Base-by-base conservation (phyloP, 1,140 invertebrate species). In the Drosophila mauritiana region DNA sequence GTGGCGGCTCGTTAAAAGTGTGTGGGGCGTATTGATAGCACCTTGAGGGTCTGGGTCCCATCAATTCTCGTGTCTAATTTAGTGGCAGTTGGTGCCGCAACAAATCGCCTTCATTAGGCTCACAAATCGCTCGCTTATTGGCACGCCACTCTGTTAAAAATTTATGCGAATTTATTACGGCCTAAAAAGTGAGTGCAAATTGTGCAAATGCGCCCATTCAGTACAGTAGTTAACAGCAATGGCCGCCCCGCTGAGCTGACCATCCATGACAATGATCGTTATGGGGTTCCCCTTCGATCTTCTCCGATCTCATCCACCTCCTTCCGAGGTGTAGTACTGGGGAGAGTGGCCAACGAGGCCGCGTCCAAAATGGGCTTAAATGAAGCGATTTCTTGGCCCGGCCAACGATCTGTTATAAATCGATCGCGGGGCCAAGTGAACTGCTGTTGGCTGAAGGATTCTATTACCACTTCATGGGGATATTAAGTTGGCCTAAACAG, bases 71-170 rank as follows among this genome's bases (percentile, higher is more conserved):
- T 80, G 69, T 69, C 46, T 65, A 83, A 80, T 88, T 89, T 88
- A 88, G 70, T 83, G 67, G 70, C 78, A 83, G 70, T 83, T 83
- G 80, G 52, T 84, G 80, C 70, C 82, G 64, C 74, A 81, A 81
- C 78, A 88, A 88, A 88, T 83, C 83, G 73, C 58, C 80, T 83
- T 88, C 84, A 88, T 88, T 88, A 89, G 76, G 76, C 84, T 58
- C 78, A 81, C 82, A 85, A 88, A 88, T 88, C 83, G 83, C 67
- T 48, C 36, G 73, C 62, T 82, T 88, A 86, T 88, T 80, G 81
- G 53, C 73, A 51, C 46, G 64, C 82, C 53, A 78, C 72, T 61
- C 80, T 13, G n/a, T 20, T 70, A 46, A 55, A 58, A 78, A 77
- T 85, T 80, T 77, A 85, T 81, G 78, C 61, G 79, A 77, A 73